Evolutionary conservation across 2,797 vertebrate species (phyloP).

Genomic region (Eremophila alpestris): DNA sequence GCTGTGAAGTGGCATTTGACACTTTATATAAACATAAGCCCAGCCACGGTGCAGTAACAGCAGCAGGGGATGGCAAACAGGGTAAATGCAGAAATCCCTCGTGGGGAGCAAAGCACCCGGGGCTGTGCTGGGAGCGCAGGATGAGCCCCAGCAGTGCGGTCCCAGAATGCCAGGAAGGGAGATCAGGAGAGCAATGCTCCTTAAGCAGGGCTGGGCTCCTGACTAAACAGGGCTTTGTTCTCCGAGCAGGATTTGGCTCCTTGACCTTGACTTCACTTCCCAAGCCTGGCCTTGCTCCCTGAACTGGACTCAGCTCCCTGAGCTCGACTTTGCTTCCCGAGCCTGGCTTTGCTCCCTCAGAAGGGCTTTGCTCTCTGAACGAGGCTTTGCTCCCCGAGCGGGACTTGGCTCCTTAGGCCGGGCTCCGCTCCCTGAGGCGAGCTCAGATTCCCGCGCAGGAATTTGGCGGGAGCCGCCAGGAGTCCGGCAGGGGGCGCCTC

Average conservation of each 20-base stretch:
- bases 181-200: background rate
- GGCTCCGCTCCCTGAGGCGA: background rate
- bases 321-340: too few species aligned
- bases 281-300: background rate
- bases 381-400: too few species aligned
- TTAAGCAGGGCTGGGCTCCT: background rate
- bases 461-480: accelerated
- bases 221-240: background rate
- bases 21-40: background rate
- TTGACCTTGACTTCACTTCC: background rate
- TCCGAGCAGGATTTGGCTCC: background rate
- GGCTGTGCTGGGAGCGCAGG: background rate
- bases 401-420: too few species aligned
- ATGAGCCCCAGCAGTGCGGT: accelerated
- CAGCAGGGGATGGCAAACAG: background rate
- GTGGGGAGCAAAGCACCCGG: accelerated
- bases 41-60: accelerated
- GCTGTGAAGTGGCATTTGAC: background rate
- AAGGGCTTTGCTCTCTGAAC: too few species aligned
- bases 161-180: background rate
- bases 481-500: background rate
- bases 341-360: accelerated
- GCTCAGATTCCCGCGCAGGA: background rate
- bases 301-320: background rate
- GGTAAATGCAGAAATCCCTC: background rate